Evolutionary conservation across 2,888 invertebrate genomes (phyloP), one percentile per base, ranked within the genome.

Genomic region (Oegoconia quadripuncta): DNA sequence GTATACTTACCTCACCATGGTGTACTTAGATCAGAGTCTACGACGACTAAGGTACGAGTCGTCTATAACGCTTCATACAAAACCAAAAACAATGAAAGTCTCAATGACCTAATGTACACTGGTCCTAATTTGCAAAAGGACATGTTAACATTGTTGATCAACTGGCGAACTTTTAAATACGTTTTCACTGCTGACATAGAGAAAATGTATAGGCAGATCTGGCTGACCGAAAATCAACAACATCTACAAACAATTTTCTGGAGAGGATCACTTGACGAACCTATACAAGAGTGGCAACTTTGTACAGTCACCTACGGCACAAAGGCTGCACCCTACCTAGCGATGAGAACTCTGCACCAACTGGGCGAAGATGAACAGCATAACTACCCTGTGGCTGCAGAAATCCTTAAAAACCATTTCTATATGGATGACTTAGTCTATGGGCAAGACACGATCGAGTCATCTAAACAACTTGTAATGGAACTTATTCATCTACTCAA

Each of bases 271-370:
- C n/a, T n/a, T n/a, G n/a, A n/a, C n/a, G n/a, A n/a, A n/a, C n/a
- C n/a, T n/a, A n/a, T n/a, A n/a, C 46, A 0, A 48, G 46, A 11
- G 35, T 46, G 0, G 50, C 52, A 12, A 47, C 44, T 6, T 46
- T 32, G 16, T 22, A n/a, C n/a, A n/a, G n/a, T n/a, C n/a, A n/a
- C n/a, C n/a, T n/a, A n/a, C n/a, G n/a, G n/a, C n/a, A n/a, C n/a
- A n/a, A n/a, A n/a, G n/a, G n/a, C n/a, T n/a, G n/a, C n/a, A n/a
- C n/a, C n/a, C n/a, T n/a, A n/a, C n/a, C n/a, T 45, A 17, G 50
- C 53, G 5, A 46, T 55, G 48, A 51, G 48, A 47, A 54, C 54
- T 0, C 27, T 54, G 4, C 34, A 39, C 27, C 50, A 41, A 7
- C 12, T 46, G 11, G 47, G 39, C 0, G 18, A 15, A 3, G 51